Evolutionary conservation across 2,888 invertebrate species (phyloP), one percentile per base, ranked within the genome.

Genomic region (Polydrusus pterygomalis): DNA sequence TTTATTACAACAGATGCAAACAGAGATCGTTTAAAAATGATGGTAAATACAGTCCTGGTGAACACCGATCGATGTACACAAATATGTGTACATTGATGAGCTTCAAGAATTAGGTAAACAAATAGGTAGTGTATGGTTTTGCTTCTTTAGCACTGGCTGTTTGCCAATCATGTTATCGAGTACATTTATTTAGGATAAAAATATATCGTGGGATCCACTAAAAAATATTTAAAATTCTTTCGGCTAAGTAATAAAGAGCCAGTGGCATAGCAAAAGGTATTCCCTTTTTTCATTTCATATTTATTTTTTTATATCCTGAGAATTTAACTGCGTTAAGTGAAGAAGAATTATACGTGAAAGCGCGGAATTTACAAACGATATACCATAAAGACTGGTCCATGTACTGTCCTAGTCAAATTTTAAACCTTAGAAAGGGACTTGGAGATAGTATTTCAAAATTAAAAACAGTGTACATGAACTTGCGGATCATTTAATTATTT

Each of bases 31-130:
- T 30, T 30, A 6, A 30, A 30, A 30, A 40, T 40, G 5, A 9
- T 40, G 40, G 10, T 15, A n/a, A 47, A 15, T 47, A 13, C 47
- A n/a, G 15, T 3, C n/a, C 47, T 47, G 47, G 8, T 17, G 0
- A 58, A 25, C 18, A 72, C 34, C 34, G 49, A 65, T 72, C 58
- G 69, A 74, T 56, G 58, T n/a, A 56, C 30, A 67, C 54, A 70
- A 69, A 74, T 74, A 67, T 72, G 38, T 71, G 75, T 60, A 40
- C 68, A 71, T 67, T 75, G 75, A 75, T 71, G 75, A 75, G 75
- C 71, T 71, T 68, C 71, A 68, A 63, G 71, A 71, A 75, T 71
- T 56, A 75, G 65, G 75, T 75, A 71, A 75, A 71, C 71, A 75
- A 71, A 75, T 71, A 56, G 38, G 13, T 60, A 68, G 62, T 68